Evolutionary conservation across 2,113 vertebrate species (phyloP).

Genomic region (Leiothrix lutea): DNA sequence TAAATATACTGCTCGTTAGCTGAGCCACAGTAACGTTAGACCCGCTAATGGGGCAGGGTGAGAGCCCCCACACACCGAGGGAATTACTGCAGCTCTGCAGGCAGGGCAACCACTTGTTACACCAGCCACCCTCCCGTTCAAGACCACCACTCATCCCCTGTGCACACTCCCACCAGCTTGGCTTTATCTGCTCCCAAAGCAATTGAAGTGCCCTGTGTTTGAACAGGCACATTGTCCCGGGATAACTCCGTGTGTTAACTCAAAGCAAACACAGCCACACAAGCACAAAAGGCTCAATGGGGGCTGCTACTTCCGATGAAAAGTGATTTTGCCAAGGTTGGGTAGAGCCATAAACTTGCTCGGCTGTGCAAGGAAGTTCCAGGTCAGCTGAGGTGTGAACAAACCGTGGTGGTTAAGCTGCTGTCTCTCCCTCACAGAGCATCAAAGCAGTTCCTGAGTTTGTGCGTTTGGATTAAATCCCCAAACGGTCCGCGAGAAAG

Average conservation of each 20-base stretch:
- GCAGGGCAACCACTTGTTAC: background rate
- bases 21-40: background rate
- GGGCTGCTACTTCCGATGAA: background rate
- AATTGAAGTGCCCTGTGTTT: background rate
- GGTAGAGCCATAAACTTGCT: background rate
- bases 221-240: background rate
- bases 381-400: slow-evolving; percentile 23
- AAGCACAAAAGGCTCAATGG: background rate
- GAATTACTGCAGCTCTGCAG: background rate
- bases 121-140: background rate
- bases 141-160: background rate
- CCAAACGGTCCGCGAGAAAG: rapidly evolving
- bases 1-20: slow-evolving; percentile 29
- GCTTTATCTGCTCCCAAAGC: background rate
- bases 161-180: background rate
- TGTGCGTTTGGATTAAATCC: background rate
- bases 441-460: background rate
- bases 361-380: background rate
- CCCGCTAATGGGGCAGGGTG: background rate
- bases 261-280: background rate
- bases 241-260: background rate
- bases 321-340: slow-evolving; percentile 8
- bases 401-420: background rate
- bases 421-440: background rate
- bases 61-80: background rate